phyloP scores from a whole-genome alignment of 2,113 vertebrate genomes.

The Nyctereutes procyonoides region DNA sequence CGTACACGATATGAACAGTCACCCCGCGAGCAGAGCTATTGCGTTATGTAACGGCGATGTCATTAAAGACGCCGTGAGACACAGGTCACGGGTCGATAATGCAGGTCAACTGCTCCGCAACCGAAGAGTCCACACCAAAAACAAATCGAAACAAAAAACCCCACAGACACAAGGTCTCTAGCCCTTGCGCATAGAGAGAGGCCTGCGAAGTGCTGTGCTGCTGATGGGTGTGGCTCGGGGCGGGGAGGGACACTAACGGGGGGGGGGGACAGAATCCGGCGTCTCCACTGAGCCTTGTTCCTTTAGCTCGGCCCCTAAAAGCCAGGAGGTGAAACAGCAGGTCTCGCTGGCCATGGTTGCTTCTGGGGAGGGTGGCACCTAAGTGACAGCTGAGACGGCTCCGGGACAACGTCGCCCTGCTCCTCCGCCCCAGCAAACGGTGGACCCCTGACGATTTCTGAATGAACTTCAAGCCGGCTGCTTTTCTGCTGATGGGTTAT shows the following conservation, averaged over 20 bases:
- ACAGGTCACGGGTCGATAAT: neutral
- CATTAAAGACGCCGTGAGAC: neutral
- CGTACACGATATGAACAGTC: neutral
- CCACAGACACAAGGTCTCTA: no score
- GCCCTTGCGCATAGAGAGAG: neutral
- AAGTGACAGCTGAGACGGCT: neutral
- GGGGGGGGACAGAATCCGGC: neutral
- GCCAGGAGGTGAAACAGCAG: neutral
- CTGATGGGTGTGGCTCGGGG: neutral
- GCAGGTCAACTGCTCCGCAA: neutral
- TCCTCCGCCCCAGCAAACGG: neutral
- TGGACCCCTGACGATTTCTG: neutral
- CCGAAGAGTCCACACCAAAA: neutral
- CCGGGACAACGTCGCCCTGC: neutral
- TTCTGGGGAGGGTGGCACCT: neutral
- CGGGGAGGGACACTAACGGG: neutral
- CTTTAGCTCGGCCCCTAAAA: neutral
- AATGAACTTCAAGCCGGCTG: neutral
- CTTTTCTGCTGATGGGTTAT: neutral
- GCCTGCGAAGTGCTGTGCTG: neutral
- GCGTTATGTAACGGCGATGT: neutral
- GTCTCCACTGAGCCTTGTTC: neutral
- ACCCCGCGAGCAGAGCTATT: neutral
- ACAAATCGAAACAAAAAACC: neutral
- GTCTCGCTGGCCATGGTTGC: neutral